These are phyloP conservation scores for Saguinus imperator DNA, from an alignment of 2,113 vertebrate species.

Conservation along the genomic window DNA sequence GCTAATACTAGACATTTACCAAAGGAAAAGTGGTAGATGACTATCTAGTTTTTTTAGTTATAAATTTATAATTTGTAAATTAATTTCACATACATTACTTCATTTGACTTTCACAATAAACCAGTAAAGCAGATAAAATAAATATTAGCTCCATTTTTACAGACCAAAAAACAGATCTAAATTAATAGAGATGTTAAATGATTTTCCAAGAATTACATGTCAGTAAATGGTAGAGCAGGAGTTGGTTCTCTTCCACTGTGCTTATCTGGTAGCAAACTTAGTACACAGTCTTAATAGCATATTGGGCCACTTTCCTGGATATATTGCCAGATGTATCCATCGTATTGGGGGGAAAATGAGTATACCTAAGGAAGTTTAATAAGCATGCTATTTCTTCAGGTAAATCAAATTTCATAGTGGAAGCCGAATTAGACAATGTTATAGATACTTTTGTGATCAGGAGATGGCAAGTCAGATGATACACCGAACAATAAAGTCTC, in stretches of 20 bases:
- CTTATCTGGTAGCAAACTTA: not conserved
- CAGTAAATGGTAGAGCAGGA: not conserved
- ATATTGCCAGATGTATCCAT: not conserved
- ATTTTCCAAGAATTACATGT: not conserved
- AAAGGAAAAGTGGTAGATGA: not conserved
- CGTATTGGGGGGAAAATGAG: not conserved
- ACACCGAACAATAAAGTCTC: not conserved
- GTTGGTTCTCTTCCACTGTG: not conserved
- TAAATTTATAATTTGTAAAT: not conserved
- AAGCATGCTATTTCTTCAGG: not conserved
- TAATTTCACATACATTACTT: slow-evolving; percentile 12
- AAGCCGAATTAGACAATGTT: not conserved
- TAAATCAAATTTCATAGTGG: not conserved
- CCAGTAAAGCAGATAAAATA: slow-evolving; percentile 30
- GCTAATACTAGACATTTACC: not conserved
- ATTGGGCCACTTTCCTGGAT: not conserved
- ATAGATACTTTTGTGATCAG: not conserved
- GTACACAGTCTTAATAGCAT: not conserved
- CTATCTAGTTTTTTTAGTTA: not conserved
- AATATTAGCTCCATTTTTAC: not conserved
- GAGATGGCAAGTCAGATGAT: not conserved
- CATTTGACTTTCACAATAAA: slow-evolving; percentile 15
- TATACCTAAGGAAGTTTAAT: not conserved
- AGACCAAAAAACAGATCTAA: not conserved
- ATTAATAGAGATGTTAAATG: not conserved